These are phyloP conservation scores for Campylorhamphus procurvoides DNA, from an alignment of 2,113 vertebrate genomes.

Conservation along the genomic window DNA sequence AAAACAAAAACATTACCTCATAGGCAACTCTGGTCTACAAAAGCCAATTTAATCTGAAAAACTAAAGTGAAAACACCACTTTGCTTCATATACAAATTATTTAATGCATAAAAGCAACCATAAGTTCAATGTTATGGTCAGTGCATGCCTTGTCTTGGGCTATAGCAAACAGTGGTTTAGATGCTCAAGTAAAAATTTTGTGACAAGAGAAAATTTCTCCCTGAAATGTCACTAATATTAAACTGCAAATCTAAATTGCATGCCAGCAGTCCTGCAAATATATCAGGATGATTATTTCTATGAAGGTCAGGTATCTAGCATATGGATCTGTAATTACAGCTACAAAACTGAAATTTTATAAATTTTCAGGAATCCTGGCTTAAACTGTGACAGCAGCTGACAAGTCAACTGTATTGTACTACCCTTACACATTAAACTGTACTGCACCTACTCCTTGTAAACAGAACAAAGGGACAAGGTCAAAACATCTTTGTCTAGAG, in stretches of 20 bases:
- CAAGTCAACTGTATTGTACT: neutral
- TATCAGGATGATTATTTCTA: neutral
- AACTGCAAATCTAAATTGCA: neutral
- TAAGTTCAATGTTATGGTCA: neutral
- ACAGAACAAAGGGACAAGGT: neutral
- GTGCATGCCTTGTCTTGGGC: neutral
- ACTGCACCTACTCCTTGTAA: neutral
- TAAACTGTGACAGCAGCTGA: neutral
- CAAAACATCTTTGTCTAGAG: neutral
- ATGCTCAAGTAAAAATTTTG: neutral
- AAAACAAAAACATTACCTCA: neutral
- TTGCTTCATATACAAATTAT: neutral
- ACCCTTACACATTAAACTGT: neutral
- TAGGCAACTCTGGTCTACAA: neutral
- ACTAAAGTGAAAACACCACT: neutral
- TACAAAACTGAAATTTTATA: neutral
- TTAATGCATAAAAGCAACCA: neutral
- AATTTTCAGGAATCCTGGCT: neutral
- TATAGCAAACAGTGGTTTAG: neutral
- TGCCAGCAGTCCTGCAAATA: neutral
- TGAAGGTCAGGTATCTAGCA: neutral
- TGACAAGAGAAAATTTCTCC: neutral
- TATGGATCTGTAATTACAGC: neutral
- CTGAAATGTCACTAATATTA: neutral
- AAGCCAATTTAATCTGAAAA: neutral